Evolutionary conservation across 2,888 invertebrate genomes (phyloP).

Genomic region (Rutpela maculata): DNA sequence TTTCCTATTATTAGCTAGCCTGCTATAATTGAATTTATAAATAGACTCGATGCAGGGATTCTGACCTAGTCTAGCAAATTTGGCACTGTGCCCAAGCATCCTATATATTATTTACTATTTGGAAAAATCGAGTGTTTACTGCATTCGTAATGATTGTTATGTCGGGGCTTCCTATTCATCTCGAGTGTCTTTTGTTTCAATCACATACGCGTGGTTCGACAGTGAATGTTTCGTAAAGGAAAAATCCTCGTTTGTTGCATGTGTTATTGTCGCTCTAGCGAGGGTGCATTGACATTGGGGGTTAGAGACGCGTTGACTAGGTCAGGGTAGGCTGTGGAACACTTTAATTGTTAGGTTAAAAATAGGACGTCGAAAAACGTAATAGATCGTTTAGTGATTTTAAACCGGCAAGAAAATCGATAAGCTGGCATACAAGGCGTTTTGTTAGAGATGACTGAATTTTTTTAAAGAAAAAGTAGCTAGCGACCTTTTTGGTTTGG

Average conservation of each 20-base stretch:
- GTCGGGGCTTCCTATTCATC: too few species aligned
- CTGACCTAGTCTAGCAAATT: conserved; percentile 29
- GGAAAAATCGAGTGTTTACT: background rate
- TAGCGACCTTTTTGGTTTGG: too few species aligned
- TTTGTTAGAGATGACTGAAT: background rate
- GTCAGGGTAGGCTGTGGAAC: conserved; percentile 28
- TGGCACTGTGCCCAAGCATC: conserved; percentile 28
- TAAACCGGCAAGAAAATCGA: conserved; percentile 5
- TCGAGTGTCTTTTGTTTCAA: too few species aligned
- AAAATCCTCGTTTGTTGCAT: background rate
- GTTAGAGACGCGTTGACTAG: conserved; percentile 32
- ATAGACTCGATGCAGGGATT: conserved; percentile 27
- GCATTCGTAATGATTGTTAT: background rate
- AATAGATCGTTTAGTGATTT: background rate
- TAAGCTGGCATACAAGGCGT: background rate
- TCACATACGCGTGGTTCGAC: too few species aligned
- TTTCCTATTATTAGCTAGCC: conserved; percentile 19
- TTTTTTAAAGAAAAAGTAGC: too few species aligned
- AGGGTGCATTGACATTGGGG: conserved; percentile 35
- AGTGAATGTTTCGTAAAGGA: background rate
- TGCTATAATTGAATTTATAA: conserved; percentile 33
- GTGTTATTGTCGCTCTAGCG: background rate
- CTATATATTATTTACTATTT: conserved; percentile 32
- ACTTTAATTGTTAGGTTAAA: conserved; percentile 26
- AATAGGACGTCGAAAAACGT: background rate